Percentiles rank a stretch among this genome's conserved stretches.
Evolutionary conservation across 2,888 invertebrate species (phyloP).

Genomic region (Sarcophaga carnaria): DNA sequence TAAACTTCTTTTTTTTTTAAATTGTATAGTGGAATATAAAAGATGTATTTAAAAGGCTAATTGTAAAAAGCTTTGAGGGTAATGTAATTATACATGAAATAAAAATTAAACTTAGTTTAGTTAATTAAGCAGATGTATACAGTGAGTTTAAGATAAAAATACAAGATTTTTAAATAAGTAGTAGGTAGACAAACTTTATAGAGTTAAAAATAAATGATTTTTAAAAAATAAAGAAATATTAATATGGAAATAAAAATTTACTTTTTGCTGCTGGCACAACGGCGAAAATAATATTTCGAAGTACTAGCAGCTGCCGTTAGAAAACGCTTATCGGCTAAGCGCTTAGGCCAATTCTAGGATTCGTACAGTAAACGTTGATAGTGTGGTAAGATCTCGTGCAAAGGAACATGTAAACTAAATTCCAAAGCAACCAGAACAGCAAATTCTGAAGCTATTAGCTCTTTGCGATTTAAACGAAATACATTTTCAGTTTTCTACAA

Average conservation of each 20-base stretch:
- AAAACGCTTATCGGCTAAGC: conserved; percentile 77
- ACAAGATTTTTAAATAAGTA: neutral
- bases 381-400: conserved; percentile 95
- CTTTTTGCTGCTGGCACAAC: conserved; percentile 77
- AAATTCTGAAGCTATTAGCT: conserved; percentile 95
- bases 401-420: conserved; percentile 95
- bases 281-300: conserved; percentile 74
- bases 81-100: too few relatives aligned
- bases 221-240: conserved; percentile 25
- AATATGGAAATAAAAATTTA: conserved; percentile 46
- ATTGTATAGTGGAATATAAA: too few relatives aligned
- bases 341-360: conserved; percentile 86
- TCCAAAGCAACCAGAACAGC: conserved; percentile 96
- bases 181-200: too few relatives aligned
- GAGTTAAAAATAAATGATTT: too few relatives aligned
- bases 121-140: too few relatives aligned
- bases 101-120: too few relatives aligned
- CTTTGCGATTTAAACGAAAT: conserved; percentile 94
- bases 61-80: too few relatives aligned
- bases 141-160: neutral
- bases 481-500: conserved; percentile 93
- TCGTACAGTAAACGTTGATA: conserved; percentile 96
- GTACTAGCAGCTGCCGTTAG: conserved; percentile 75
- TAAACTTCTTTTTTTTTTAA: too few relatives aligned
- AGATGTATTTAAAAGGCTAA: too few relatives aligned